Evolutionary conservation across 1,140 invertebrate species (phyloP).

Genomic region (Orchesella cincta): DNA sequence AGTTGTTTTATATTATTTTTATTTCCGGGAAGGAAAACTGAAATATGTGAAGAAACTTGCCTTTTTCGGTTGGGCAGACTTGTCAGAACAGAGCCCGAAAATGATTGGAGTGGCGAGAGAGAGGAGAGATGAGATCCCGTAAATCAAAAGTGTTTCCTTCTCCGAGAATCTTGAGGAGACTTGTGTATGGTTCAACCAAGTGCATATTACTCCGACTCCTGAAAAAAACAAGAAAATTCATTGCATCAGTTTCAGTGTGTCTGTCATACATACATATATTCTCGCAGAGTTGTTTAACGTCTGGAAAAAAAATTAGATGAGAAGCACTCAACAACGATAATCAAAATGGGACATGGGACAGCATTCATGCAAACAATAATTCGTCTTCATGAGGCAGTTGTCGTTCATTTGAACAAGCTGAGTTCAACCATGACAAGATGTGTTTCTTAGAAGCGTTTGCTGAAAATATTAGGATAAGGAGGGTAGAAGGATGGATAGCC

Average conservation of each 20-base stretch:
- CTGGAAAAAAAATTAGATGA: constrained; percentile 18
- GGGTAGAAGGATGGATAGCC: no score
- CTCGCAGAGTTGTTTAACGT: neutral
- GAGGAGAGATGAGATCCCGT: constrained; percentile 44
- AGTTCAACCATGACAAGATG: no score
- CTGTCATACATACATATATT: neutral
- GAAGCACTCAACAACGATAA: constrained; percentile 10
- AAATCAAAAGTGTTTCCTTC: constrained; percentile 44
- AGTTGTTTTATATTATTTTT: neutral
- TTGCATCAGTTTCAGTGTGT: neutral
- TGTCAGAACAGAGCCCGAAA: constrained; percentile 50
- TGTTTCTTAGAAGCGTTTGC: no score
- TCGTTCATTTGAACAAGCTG: no score
- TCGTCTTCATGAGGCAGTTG: neutral
- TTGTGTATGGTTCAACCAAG: constrained; percentile 46
- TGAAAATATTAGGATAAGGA: no score
- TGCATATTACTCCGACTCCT: constrained; percentile 45
- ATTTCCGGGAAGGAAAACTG: neutral
- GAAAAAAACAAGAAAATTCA: constrained; percentile 21
- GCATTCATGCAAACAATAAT: no score
- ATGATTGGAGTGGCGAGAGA: constrained; percentile 46
- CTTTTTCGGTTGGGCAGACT: constrained; percentile 47
- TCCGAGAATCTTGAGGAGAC: constrained; percentile 45
- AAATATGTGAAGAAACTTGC: constrained; percentile 35
- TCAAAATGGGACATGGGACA: neutral